Percentiles rank a stretch among this genome's conserved stretches.
These are phyloP conservation scores for Conistra vaccinii DNA, from an alignment of 2,888 invertebrate species.

Conservation along the genomic window DNA sequence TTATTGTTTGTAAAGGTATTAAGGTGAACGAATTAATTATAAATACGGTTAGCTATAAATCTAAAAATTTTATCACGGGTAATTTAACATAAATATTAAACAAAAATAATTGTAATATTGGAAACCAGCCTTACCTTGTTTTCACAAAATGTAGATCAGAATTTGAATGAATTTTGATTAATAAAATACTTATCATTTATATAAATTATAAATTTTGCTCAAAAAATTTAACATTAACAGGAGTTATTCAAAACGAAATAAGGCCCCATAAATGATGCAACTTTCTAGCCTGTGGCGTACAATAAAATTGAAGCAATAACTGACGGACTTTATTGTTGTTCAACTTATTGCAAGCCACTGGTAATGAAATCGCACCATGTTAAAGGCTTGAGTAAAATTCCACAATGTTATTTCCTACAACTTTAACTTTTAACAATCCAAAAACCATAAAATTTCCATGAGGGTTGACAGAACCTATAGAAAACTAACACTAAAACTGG, in stretches of 20 bases:
- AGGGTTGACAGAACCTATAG: no score
- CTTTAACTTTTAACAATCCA: no score
- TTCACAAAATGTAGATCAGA: neutral
- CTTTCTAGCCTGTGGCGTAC: no score
- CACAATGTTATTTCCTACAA: no score
- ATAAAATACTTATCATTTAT: neutral
- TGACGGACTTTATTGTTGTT: no score
- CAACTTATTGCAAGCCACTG: no score
- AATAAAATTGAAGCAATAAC: no score
- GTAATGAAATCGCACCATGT: no score
- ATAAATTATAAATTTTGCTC: neutral
- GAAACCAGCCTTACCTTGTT: neutral
- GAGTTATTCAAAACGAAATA: neutral
- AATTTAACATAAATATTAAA: neutral
- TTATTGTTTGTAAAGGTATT: constrained; percentile 14
- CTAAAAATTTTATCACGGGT: neutral
- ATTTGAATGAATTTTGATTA: neutral
- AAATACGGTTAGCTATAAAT: neutral
- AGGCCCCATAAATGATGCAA: no score
- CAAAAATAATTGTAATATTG: neutral
- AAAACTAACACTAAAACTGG: no score
- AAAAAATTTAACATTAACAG: neutral
- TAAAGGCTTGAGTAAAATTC: no score
- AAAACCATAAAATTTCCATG: no score
- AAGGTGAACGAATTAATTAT: constrained; percentile 15